Evolutionary conservation across 2,113 vertebrate genomes (phyloP).

Genomic region (Caracal caracal): DNA sequence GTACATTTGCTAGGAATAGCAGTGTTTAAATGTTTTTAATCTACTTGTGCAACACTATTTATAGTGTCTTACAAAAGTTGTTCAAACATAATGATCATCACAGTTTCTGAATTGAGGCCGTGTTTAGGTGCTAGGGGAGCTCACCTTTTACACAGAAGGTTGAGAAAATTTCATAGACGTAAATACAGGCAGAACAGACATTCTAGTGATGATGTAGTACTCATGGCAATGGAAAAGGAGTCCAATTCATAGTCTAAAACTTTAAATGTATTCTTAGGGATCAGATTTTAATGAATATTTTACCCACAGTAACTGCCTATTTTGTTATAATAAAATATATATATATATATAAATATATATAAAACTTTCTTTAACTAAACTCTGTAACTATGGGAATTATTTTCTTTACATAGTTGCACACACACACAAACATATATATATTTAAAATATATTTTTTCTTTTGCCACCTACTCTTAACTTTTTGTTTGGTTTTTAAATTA

Average conservation of each 20-base stretch:
- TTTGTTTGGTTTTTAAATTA: constrained; percentile 91
- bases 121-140: constrained; percentile 84
- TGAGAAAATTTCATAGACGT: constrained; percentile 80
- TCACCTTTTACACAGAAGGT: constrained; percentile 83
- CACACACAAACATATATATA: constrained; percentile 89
- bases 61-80: constrained; percentile 86
- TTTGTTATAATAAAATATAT: constrained; percentile 98
- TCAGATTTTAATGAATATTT: constrained; percentile 96
- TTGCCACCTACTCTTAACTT: constrained; percentile 90
- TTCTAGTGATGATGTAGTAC: constrained; percentile 71
- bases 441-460: constrained; percentile 94
- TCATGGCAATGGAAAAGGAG: constrained; percentile 81
- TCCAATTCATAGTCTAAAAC: constrained; percentile 89
- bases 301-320: constrained; percentile 99
- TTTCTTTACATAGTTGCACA: constrained; percentile 94
- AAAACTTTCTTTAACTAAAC: constrained; percentile 94
- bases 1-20: constrained; percentile 82
- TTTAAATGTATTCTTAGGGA: constrained; percentile 89
- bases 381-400: constrained; percentile 95
- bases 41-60: constrained; percentile 82
- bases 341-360: constrained; percentile 89
- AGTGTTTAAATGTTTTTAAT: constrained; percentile 83
- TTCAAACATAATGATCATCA: constrained; percentile 82
- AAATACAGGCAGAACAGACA: constrained; percentile 77
- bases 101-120: constrained; percentile 81